Conservation (phyloP, 2,888 invertebrate species). For the Endotricha flammealis region DNA sequence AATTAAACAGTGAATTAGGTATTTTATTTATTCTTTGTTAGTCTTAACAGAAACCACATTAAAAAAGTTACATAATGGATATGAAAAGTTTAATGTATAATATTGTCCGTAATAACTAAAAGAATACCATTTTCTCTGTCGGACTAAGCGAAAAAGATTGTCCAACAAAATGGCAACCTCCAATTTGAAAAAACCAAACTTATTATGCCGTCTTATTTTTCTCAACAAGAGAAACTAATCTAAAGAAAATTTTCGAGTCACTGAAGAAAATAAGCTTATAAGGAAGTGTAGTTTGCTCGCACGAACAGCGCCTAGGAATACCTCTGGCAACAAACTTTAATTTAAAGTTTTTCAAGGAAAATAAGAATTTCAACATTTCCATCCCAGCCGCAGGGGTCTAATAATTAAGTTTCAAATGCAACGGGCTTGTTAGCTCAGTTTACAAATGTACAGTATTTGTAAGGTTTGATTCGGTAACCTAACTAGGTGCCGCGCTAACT, state of each 20-base stretch:
- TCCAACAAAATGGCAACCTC: slow-evolving; percentile 51
- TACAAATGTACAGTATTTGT: too few relatives aligned
- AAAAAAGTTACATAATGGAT: too few relatives aligned
- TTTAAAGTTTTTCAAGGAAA: slow-evolving; percentile 52
- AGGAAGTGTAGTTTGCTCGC: slow-evolving; percentile 71
- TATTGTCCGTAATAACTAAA: slow-evolving; percentile 43
- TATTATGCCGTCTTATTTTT: slow-evolving; percentile 71
- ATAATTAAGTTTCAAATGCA: slow-evolving; percentile 44
- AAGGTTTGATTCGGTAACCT: too few relatives aligned
- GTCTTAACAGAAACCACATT: too few relatives aligned
- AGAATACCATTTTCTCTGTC: slow-evolving; percentile 35
- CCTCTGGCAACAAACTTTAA: slow-evolving; percentile 65
- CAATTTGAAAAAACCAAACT: slow-evolving; percentile 67
- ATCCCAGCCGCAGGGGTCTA: slow-evolving; percentile 27
- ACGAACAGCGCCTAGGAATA: slow-evolving; percentile 61
- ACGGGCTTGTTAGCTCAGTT: neutral
- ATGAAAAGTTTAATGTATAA: slow-evolving; percentile 13
- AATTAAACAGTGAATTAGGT: too few relatives aligned
- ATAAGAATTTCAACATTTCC: slow-evolving; percentile 46
- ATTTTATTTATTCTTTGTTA: too few relatives aligned
- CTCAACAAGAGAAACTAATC: slow-evolving; percentile 77
- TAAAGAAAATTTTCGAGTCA: slow-evolving; percentile 76
- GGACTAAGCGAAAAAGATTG: slow-evolving; percentile 33
- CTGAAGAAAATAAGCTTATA: slow-evolving; percentile 75
- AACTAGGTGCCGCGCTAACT: too few relatives aligned